These are phyloP conservation scores for Apteryx owenii DNA, from an alignment of 2,113 vertebrate genomes.

Conservation along the genomic window DNA sequence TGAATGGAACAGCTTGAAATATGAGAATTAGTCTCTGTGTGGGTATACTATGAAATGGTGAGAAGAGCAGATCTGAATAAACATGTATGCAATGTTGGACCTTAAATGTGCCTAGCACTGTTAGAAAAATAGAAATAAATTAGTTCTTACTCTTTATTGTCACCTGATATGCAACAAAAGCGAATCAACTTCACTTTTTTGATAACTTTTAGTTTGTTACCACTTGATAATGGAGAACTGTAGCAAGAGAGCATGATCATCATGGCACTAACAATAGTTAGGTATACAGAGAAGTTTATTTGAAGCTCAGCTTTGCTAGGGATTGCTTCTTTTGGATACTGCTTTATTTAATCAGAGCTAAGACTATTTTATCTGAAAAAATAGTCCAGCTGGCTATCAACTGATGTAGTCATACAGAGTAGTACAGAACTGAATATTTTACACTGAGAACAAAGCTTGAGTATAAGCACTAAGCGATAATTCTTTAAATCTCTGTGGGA, in stretches of 20 bases:
- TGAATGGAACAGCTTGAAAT: not conserved
- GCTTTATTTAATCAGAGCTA: not conserved
- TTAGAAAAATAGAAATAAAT: not conserved
- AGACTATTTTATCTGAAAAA: not conserved
- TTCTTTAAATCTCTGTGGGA: constrained; percentile 53
- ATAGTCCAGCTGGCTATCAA: not conserved
- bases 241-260: not conserved
- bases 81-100: not conserved
- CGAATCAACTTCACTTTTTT: not conserved
- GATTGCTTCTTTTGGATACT: not conserved
- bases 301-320: not conserved
- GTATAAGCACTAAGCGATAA: constrained; percentile 27
- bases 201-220: not conserved
- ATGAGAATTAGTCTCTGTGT: not conserved
- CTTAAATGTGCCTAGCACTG: not conserved
- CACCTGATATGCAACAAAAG: not conserved
- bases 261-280: not conserved
- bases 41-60: not conserved
- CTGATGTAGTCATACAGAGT: not conserved
- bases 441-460: constrained; percentile 42
- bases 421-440: constrained; percentile 17
- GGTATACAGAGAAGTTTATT: not conserved
- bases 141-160: not conserved
- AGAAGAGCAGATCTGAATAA: not conserved
- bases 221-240: not conserved